Percentiles rank a stretch among this genome's conserved stretches.
phyloP scores from a whole-genome alignment of 1,140 invertebrate genomes.

The Drosophila rufa region DNA sequence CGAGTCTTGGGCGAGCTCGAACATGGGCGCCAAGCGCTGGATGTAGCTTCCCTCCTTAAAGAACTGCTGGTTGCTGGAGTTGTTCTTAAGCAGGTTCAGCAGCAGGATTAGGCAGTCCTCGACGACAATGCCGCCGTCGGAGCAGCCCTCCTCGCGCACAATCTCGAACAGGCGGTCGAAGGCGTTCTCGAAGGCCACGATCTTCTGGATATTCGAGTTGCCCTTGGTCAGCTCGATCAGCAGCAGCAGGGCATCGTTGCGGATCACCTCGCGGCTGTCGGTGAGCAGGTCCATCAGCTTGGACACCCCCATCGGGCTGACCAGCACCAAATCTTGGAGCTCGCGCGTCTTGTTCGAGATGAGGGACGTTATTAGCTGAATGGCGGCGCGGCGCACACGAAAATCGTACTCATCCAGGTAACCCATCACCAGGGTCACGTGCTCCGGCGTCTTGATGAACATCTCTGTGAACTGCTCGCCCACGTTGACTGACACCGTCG shows the following conservation, averaged over 20 bases:
- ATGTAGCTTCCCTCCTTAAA: constrained; percentile 99
- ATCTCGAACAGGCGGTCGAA: constrained; percentile 98
- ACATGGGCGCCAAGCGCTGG: constrained; percentile 95
- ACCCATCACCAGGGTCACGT: constrained; percentile 93
- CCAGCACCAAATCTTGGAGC: constrained; percentile 97
- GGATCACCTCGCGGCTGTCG: constrained; percentile 97
- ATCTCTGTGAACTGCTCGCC: constrained; percentile 99
- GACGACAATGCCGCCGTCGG: constrained; percentile 98
- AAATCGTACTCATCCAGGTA: constrained; percentile 99
- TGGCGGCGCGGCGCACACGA: constrained; percentile 93
- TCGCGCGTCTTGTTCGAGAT: constrained; percentile 94
- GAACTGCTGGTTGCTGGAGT: constrained; percentile 99
- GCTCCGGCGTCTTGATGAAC: constrained; percentile 96
- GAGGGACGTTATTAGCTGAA: constrained; percentile 93
- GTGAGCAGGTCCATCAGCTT: constrained; percentile 98
- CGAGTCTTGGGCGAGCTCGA: constrained; percentile 89
- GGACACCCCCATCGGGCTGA: constrained; percentile 98
- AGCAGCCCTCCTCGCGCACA: constrained; percentile 95
- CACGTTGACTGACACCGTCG: constrained; percentile 87
- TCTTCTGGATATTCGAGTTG: constrained; percentile 99
- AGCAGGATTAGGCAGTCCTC: constrained; percentile 99
- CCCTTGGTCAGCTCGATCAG: constrained; percentile 96
- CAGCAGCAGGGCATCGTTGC: constrained; percentile 98
- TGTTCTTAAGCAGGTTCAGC: constrained; percentile 97
- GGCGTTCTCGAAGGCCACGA: constrained; percentile 99